A percentile compares a stretch with the other conserved stretches of the same genome.
Conservation (phyloP, 2,113 vertebrate species). For the Halichoerus grypus region DNA sequence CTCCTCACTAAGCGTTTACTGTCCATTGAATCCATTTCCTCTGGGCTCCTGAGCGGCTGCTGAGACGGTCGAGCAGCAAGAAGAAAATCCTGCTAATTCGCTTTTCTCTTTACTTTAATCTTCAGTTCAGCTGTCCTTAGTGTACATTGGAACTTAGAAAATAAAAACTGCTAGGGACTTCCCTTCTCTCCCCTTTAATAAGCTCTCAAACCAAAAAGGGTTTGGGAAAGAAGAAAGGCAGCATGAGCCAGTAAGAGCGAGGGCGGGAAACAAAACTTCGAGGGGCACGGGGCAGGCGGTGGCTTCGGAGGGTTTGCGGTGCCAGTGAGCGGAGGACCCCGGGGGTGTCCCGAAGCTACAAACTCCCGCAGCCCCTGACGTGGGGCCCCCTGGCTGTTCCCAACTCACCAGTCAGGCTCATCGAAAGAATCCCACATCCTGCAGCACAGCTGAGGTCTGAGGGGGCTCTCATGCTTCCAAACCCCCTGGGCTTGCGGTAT, state of each 20-base stretch:
- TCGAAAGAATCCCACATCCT: neutral
- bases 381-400: accelerated
- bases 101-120: slow-evolving; percentile 51
- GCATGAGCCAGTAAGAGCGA: neutral
- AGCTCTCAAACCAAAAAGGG: neutral
- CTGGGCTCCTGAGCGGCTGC: neutral
- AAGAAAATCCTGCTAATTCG: neutral
- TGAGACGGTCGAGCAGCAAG: neutral
- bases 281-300: accelerated
- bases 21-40: neutral
- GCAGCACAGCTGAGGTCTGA: accelerated
- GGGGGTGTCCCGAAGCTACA: accelerated
- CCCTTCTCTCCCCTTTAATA: slow-evolving; percentile 8
- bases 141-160: slow-evolving; percentile 18
- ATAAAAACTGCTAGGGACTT: neutral
- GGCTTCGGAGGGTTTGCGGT: neutral
- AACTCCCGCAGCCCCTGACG: neutral
- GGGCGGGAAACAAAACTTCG: neutral
- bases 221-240: slow-evolving; percentile 6
- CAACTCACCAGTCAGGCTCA: neutral
- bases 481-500: neutral
- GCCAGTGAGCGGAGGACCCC: neutral
- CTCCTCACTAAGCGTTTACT: neutral
- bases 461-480: neutral
- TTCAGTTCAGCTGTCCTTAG: slow-evolving; percentile 28